phyloP scores from a whole-genome alignment of 2,888 invertebrate species.

The Drosophila formosana region DNA sequence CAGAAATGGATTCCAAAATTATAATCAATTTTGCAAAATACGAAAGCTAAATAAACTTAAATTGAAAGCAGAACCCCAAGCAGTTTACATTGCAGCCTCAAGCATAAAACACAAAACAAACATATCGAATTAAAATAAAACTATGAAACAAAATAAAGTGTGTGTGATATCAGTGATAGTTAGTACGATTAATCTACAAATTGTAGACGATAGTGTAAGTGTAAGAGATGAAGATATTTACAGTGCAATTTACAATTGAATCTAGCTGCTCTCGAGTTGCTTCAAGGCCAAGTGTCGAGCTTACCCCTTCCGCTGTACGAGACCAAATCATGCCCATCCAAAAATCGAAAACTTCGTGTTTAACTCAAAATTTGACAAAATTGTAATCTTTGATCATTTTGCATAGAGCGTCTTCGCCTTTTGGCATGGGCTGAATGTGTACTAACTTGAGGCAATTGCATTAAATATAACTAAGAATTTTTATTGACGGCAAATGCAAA shows the following conservation, averaged over 20 bases:
- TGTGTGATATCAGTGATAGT: background rate
- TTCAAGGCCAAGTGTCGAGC: conserved; percentile 12
- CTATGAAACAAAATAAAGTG: background rate
- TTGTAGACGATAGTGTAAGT: background rate
- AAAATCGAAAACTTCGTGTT: background rate
- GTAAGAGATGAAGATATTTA: background rate
- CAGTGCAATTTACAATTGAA: background rate
- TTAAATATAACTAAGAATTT: conserved; percentile 7
- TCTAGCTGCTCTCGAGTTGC: conserved; percentile 1
- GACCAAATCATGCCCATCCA: conserved; percentile 39
- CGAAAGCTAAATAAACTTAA: conserved; percentile 19
- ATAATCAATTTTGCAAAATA: conserved; percentile 44
- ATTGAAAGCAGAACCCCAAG: conserved; percentile 29
- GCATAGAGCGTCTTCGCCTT: background rate
- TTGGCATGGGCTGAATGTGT: conserved; percentile 9
- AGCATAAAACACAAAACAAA: conserved; percentile 5
- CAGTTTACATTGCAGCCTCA: conserved; percentile 10
- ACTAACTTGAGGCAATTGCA: background rate
- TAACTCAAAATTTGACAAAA: conserved; percentile 18
- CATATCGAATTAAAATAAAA: background rate
- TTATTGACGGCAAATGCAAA: conserved; percentile 17
- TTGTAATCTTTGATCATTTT: conserved; percentile 17
- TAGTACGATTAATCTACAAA: background rate
- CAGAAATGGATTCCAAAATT: conserved; percentile 50
- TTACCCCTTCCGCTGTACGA: conserved; percentile 39